Evolutionary conservation across 2,113 vertebrate species (phyloP).

Genomic region (Cavia porcellus): DNA sequence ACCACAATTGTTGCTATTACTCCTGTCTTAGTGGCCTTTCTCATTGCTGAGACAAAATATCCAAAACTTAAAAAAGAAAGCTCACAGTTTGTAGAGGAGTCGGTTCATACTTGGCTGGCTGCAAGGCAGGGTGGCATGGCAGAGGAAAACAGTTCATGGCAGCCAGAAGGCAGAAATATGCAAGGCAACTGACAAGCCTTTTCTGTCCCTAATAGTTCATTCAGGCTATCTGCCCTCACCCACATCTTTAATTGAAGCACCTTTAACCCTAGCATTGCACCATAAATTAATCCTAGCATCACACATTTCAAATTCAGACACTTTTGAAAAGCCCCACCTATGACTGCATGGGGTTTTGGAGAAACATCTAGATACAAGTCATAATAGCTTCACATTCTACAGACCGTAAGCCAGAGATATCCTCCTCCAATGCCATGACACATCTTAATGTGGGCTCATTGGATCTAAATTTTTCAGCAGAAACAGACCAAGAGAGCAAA

Average conservation of each 20-base stretch:
- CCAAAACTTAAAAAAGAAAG: not conserved
- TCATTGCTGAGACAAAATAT: not conserved
- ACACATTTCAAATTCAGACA: not conserved
- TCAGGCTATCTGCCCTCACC: not conserved
- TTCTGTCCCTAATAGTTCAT: not conserved
- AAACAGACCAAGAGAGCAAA: conserved; percentile 11
- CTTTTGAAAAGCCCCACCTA: not conserved
- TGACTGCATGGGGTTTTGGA: not conserved
- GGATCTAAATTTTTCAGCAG: conserved; percentile 5
- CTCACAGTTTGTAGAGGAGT: not conserved
- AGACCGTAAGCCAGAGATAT: not conserved
- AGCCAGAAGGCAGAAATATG: not conserved
- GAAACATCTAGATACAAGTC: not conserved
- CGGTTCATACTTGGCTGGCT: not conserved
- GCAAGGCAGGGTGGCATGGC: not conserved
- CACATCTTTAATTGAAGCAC: not conserved
- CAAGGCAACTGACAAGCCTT: not conserved
- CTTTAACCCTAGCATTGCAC: not conserved
- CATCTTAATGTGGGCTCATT: not conserved
- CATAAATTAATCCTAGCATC: not conserved
- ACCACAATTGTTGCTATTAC: not conserved
- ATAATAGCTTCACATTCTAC: not conserved
- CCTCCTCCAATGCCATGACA: not conserved
- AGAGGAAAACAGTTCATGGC: not conserved
- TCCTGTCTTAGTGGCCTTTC: not conserved